A percentile compares a stretch with the other conserved stretches of the same genome.
Evolutionary conservation across 2,888 invertebrate genomes (phyloP).

Genomic region (Hedya salicella): DNA sequence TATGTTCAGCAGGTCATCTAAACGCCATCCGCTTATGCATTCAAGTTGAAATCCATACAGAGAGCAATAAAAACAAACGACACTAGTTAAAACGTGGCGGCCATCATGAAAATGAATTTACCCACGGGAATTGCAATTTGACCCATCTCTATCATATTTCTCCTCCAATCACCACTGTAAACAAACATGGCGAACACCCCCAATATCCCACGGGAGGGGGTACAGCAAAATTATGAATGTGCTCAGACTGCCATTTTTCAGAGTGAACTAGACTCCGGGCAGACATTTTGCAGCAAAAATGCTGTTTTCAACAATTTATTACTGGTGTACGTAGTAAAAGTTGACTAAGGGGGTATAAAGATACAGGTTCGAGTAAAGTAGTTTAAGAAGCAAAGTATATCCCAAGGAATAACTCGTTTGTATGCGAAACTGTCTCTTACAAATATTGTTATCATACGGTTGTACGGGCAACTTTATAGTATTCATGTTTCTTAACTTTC

Average conservation of each 20-base stretch:
- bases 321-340: slow-evolving; percentile 4
- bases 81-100: too few relatives aligned
- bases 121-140: background rate
- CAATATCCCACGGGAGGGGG: background rate
- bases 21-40: too few relatives aligned
- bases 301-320: slow-evolving; percentile 32
- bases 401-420: background rate
- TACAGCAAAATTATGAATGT: slow-evolving; percentile 40
- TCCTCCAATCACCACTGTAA: slow-evolving; percentile 14
- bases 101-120: background rate
- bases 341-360: slow-evolving; percentile 6
- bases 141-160: slow-evolving; percentile 13
- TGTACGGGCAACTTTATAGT: too few relatives aligned
- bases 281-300: slow-evolving; percentile 29
- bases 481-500: too few relatives aligned
- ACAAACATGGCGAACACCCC: background rate
- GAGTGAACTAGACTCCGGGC: slow-evolving; percentile 21
- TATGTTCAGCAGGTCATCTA: too few relatives aligned
- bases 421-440: background rate
- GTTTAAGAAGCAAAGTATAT: background rate
- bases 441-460: too few relatives aligned
- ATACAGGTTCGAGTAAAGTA: slow-evolving; percentile 2
- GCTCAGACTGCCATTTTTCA: slow-evolving; percentile 33
- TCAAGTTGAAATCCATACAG: too few relatives aligned
- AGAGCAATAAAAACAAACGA: too few relatives aligned